phyloP scores from a whole-genome alignment of 2,888 invertebrate genomes.

The Malthinus seriepunctatus region DNA sequence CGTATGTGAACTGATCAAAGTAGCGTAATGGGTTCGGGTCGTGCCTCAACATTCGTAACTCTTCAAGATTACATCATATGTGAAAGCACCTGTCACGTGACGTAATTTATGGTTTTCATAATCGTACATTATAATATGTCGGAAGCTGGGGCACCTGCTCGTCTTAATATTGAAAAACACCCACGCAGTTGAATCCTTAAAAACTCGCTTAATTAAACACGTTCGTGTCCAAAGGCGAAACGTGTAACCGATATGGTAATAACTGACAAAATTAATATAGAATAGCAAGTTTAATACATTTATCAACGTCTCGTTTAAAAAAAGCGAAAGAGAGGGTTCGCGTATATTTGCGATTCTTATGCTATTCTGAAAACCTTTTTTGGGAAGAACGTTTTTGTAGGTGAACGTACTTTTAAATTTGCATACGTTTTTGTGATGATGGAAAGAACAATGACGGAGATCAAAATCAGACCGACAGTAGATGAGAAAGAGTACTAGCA shows the following conservation, averaged over 20 bases:
- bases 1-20: slow-evolving; percentile 37
- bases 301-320: slow-evolving; percentile 11
- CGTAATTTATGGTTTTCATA: slow-evolving; percentile 41
- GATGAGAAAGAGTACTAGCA: slow-evolving; percentile 38
- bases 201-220: slow-evolving; percentile 41
- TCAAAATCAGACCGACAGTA: slow-evolving; percentile 50
- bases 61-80: slow-evolving; percentile 42
- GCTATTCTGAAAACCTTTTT: slow-evolving; percentile 24
- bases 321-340: no score
- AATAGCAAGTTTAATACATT: slow-evolving; percentile 6
- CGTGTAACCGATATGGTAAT: slow-evolving; percentile 42
- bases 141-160: slow-evolving; percentile 38
- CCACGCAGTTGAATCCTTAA: slow-evolving; percentile 36
- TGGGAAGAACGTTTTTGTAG: slow-evolving; percentile 19
- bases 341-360: no score
- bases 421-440: slow-evolving; percentile 37
- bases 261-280: slow-evolving; percentile 29
- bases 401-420: slow-evolving; percentile 26
- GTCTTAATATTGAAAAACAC: slow-evolving; percentile 26
- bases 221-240: slow-evolving; percentile 33
- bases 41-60: slow-evolving; percentile 37
- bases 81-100: slow-evolving; percentile 42
- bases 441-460: slow-evolving; percentile 43
- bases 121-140: slow-evolving; percentile 37
- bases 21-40: slow-evolving; percentile 35